Conservation (phyloP, 2,888 invertebrate species). For the Scaptomyza parva region DNA sequence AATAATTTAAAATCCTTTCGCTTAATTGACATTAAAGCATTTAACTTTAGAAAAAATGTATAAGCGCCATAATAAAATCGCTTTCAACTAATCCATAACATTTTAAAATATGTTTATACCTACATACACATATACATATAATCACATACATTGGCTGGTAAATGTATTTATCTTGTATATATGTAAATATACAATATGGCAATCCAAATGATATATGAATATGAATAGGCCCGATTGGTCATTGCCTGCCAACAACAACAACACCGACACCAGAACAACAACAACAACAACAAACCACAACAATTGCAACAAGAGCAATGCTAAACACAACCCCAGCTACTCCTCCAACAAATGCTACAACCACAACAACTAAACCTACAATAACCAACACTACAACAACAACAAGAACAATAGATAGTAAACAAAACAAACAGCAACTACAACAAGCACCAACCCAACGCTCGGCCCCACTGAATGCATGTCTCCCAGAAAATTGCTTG, state of each 20-base stretch:
- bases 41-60: constrained; percentile 6
- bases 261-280: constrained; percentile 69
- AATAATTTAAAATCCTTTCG: neutral
- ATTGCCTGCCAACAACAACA: constrained; percentile 83
- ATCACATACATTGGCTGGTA: constrained; percentile 19
- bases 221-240: constrained; percentile 84
- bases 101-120: constrained; percentile 22
- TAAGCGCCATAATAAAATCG: constrained; percentile 2
- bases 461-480: constrained; percentile 85
- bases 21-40: constrained; percentile 5
- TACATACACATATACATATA: neutral
- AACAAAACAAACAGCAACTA: constrained; percentile 36
- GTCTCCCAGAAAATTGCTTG: constrained; percentile 87
- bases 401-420: constrained; percentile 41
- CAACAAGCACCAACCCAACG: constrained; percentile 73
- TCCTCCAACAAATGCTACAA: constrained; percentile 45
- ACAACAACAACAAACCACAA: constrained; percentile 70
- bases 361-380: constrained; percentile 42
- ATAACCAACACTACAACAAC: constrained; percentile 44
- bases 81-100: constrained; percentile 50
- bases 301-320: constrained; percentile 43
- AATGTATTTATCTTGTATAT: constrained; percentile 22
- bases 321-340: constrained; percentile 50
- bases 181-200: constrained; percentile 23
- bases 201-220: constrained; percentile 19